Conservation (phyloP, 2,113 vertebrate genomes). For the Recurvirostra avosetta region DNA sequence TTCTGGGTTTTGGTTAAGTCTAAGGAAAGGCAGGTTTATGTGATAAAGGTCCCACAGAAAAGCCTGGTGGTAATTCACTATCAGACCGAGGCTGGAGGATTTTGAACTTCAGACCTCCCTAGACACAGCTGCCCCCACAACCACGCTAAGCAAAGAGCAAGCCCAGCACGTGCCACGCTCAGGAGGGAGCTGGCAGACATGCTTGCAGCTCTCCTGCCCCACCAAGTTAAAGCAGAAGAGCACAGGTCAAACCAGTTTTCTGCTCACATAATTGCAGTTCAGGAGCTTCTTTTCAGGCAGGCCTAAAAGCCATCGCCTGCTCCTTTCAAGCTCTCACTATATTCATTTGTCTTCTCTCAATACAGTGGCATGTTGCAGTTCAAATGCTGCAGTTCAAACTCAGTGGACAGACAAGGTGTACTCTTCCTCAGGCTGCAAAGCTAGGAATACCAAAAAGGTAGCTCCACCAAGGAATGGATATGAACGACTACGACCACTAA, state of each 20-base stretch:
- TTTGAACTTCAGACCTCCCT: background rate
- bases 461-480: background rate
- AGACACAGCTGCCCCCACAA: background rate
- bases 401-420: background rate
- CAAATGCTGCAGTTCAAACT: background rate
- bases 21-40: background rate
- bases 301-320: background rate
- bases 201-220: background rate
- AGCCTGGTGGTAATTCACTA: background rate
- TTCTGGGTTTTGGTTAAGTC: background rate
- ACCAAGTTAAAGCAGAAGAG: background rate
- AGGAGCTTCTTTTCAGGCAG: background rate
- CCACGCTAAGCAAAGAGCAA: background rate
- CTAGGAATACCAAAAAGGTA: background rate
- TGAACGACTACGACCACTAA: background rate
- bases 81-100: background rate
- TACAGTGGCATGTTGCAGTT: background rate
- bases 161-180: accelerated
- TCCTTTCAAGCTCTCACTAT: background rate
- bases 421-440: background rate
- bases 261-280: background rate
- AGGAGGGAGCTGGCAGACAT: background rate
- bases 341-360: background rate
- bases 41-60: background rate
- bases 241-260: background rate